phyloP scores from a whole-genome alignment of 2,113 vertebrate genomes.

The Cheirogaleus medius region DNA sequence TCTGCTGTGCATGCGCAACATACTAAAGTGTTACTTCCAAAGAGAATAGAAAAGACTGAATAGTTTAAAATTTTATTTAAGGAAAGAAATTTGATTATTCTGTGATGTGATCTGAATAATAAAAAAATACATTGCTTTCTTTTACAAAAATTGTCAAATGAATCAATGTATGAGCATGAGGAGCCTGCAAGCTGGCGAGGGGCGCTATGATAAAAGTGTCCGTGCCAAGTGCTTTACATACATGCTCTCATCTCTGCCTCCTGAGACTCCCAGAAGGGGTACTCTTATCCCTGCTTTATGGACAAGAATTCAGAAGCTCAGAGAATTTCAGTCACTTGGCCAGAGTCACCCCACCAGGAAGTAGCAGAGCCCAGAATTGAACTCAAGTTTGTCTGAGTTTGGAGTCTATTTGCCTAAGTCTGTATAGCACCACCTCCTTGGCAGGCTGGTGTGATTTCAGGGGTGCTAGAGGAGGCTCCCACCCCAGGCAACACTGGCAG shows the following conservation, averaged over 20 bases:
- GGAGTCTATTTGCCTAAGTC: not conserved
- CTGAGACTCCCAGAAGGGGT: not conserved
- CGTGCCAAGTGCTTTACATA: too few species aligned
- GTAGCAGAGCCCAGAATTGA: not conserved
- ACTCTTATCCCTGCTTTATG: not conserved
- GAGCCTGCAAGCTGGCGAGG: too few species aligned
- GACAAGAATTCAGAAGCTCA: not conserved
- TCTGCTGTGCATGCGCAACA: not conserved
- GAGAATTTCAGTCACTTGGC: not conserved
- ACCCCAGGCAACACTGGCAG: not conserved
- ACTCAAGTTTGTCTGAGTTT: not conserved
- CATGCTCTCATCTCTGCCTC: not conserved
- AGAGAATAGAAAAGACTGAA: not conserved
- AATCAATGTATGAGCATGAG: not conserved
- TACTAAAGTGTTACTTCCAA: conserved; percentile 9
- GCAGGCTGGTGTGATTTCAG: not conserved
- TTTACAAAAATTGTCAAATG: not conserved
- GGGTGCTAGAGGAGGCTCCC: not conserved
- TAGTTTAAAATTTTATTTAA: conserved; percentile 20
- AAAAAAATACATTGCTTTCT: conserved; percentile 2
- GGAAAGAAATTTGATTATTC: not conserved
- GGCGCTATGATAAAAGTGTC: not conserved
- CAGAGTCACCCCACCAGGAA: not conserved
- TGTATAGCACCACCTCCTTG: not conserved
- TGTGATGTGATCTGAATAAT: conserved; percentile 23